Evolutionary conservation across 2,797 vertebrate genomes (phyloP).

Genomic region (Sylvia borin): DNA sequence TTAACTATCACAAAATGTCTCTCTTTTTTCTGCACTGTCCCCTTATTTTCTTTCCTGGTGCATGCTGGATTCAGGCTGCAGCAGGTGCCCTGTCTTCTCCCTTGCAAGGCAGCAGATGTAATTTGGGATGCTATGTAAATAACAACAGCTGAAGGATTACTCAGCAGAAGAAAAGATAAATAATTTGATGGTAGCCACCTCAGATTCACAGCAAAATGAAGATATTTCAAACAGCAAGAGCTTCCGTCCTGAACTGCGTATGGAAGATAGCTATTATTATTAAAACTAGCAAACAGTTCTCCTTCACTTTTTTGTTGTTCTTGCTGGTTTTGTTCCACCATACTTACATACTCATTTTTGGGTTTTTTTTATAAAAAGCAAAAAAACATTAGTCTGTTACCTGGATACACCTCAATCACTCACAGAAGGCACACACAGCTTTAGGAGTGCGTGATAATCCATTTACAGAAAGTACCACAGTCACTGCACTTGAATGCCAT

Average conservation of each 20-base stretch:
- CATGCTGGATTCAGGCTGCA: neutral
- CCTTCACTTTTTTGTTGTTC: neutral
- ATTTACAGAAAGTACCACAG: neutral
- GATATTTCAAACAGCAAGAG: neutral
- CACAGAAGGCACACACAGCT: neutral
- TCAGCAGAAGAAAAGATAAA: neutral
- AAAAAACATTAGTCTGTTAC: neutral
- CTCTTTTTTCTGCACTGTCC: neutral
- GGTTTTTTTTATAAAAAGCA: neutral
- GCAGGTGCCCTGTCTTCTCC: neutral
- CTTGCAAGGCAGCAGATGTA: neutral
- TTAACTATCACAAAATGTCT: neutral
- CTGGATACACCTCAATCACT: neutral
- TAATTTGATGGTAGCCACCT: neutral
- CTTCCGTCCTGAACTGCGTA: neutral
- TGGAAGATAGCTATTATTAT: neutral
- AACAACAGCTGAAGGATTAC: neutral
- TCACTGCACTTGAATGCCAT: neutral
- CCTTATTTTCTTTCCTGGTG: neutral
- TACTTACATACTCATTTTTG: neutral
- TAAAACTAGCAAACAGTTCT: neutral
- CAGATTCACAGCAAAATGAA: neutral
- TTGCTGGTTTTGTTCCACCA: neutral
- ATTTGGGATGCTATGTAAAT: neutral
- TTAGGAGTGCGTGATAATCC: neutral